Evolutionary conservation across 2,888 invertebrate genomes (phyloP).

Genomic region (Liopterus haemorrhoidalis): DNA sequence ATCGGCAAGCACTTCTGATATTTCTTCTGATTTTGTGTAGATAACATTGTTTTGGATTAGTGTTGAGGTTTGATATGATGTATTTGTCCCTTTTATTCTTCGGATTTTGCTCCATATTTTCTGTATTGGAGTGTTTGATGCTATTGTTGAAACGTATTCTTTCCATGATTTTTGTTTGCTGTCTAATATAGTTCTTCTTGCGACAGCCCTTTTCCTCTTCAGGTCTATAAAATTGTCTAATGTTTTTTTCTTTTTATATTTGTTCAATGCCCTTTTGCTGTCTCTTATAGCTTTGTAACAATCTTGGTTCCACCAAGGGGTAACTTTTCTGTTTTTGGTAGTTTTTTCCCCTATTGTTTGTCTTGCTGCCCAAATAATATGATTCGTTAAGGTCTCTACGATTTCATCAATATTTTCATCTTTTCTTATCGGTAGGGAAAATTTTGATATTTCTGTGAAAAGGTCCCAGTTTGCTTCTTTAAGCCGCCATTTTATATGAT

Average conservation of each 20-base stretch:
- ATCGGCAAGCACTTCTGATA: neutral
- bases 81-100: neutral
- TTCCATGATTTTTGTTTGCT: neutral
- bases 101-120: conserved; percentile 1
- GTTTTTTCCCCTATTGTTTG: too few species aligned
- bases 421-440: too few species aligned
- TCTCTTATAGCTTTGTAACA: neutral
- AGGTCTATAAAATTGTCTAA: neutral
- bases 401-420: too few species aligned
- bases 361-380: too few species aligned
- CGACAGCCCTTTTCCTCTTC: neutral
- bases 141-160: neutral
- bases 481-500: neutral
- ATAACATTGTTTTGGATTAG: neutral
- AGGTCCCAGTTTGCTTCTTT: conserved; percentile 4
- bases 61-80: neutral
- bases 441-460: too few species aligned
- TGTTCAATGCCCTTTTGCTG: neutral
- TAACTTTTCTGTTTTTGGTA: too few species aligned
- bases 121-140: neutral
- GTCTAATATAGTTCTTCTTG: neutral
- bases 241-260: neutral
- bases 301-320: neutral
- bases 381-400: too few species aligned
- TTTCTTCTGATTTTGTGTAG: neutral